Evolutionary conservation across 2,113 vertebrate species (phyloP).

Genomic region (Lepus timidus): DNA sequence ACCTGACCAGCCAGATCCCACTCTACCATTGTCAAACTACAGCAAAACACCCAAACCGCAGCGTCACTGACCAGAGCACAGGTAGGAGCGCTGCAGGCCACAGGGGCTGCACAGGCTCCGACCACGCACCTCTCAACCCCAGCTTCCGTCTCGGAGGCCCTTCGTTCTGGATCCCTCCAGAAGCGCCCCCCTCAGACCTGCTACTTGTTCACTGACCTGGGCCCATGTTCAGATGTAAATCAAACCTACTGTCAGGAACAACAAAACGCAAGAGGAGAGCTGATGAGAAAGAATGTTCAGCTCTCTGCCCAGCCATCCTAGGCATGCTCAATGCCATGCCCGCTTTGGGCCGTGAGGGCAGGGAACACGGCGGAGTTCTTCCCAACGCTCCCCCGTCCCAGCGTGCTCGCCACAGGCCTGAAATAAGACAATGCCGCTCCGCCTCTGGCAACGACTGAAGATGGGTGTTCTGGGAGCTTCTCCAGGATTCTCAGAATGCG

Average conservation of each 20-base stretch:
- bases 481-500: slow-evolving; percentile 15
- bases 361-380: neutral
- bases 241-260: neutral
- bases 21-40: too few relatives aligned
- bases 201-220: neutral
- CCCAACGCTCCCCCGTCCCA: neutral
- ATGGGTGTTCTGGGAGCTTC: neutral
- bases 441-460: neutral
- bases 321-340: neutral
- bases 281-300: neutral
- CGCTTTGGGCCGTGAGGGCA: neutral
- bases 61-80: too few relatives aligned
- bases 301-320: neutral
- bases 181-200: neutral
- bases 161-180: too few relatives aligned
- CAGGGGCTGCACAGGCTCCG: too few relatives aligned
- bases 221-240: neutral
- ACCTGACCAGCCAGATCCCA: too few relatives aligned
- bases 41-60: too few relatives aligned
- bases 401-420: neutral
- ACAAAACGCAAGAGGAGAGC: neutral
- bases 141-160: too few relatives aligned
- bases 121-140: too few relatives aligned
- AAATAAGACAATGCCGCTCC: neutral
- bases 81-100: too few relatives aligned